These are phyloP conservation scores for Epizoanthus rinbou DNA, from an alignment of 92 coral and sea anemone genomes.

Conservation along the genomic window DNA sequence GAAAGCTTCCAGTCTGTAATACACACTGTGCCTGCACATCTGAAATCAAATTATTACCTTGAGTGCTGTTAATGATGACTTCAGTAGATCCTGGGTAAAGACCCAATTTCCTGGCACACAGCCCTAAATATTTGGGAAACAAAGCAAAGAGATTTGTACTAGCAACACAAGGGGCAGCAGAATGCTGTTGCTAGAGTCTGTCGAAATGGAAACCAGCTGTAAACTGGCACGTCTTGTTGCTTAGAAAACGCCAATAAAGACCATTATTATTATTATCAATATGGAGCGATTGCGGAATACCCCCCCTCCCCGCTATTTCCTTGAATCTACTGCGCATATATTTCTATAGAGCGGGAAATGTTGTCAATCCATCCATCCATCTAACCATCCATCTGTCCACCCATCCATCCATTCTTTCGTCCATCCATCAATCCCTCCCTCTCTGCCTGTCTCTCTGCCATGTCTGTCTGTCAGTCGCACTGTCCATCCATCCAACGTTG, in stretches of 20 bases:
- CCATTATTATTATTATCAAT: too few relatives aligned
- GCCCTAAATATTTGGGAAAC: slow-evolving; percentile 46
- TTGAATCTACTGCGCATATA: too few relatives aligned
- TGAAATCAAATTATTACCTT: slow-evolving; percentile 48
- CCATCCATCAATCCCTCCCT: too few relatives aligned
- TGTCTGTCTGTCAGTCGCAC: not conserved
- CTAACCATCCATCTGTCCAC: not conserved
- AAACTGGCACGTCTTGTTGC: too few relatives aligned
- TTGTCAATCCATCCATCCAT: not conserved
- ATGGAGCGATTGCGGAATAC: not conserved
- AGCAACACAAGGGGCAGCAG: too few relatives aligned
- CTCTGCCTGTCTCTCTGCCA: not conserved
- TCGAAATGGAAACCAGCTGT: not conserved
- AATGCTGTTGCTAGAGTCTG: too few relatives aligned
- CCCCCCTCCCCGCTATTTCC: too few relatives aligned
- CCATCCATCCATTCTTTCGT: too few relatives aligned
- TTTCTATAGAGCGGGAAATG: too few relatives aligned
- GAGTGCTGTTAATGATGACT: slow-evolving; percentile 57
- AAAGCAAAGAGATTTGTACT: not conserved
- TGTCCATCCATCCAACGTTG: not conserved
- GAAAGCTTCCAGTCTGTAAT: too few relatives aligned
- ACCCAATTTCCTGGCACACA: slow-evolving; percentile 96
- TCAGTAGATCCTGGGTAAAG: slow-evolving; percentile 74
- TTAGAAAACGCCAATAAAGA: too few relatives aligned
- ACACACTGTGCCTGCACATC: too few relatives aligned